Evolutionary conservation across 2,113 vertebrate species (phyloP), one percentile per base, ranked within the genome.

Genomic region (Varanus komodoensis): DNA sequence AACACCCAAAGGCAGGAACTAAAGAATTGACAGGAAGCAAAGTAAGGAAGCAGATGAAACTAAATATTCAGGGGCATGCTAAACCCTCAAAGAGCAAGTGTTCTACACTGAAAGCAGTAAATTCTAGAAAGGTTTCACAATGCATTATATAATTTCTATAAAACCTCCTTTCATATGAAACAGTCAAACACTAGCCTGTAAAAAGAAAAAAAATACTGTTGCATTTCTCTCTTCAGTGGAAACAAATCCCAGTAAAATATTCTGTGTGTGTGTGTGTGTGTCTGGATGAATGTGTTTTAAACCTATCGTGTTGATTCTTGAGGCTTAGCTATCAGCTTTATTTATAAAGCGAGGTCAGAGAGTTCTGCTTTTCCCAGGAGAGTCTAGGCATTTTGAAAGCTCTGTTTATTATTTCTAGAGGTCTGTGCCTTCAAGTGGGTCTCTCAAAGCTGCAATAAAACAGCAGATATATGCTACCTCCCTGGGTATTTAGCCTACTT

Each of bases 1-100:
- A 97, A 93, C 50, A 95, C 95, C 93, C 95, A 95, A 92, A 94
- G 74, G 96, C 95, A 96, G 97, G 89, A 94, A 92, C 96, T 88
- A 93, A 95, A 96, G 93, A 95, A 93, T 44, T 92, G 80, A 91
- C 92, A 93, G 93, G 92, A 74, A 92, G 94, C 92, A 85, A 89
- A 86, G 93, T 86, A 95, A 83, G 3, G 91, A 50, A 86, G 12
- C 32, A 89, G 0, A 44, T 89, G 73, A 61, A 89, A 69, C 90
- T 88, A 74, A 89, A 29, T 38, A 5, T 0, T 84, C 83, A 27
- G 29, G 1, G n/a, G 61, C 90, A 54, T 11, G 25, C 19, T 54
- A 71, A 6, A 2, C 38, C 69, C 17, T 67, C 57, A 86, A 44
- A 61, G 68, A 64, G 29, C 48, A 90, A 77, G 38, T 19, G 25